Evolutionary conservation across 1,140 invertebrate species (phyloP).

Genomic region (Drosophila mauritiana): DNA sequence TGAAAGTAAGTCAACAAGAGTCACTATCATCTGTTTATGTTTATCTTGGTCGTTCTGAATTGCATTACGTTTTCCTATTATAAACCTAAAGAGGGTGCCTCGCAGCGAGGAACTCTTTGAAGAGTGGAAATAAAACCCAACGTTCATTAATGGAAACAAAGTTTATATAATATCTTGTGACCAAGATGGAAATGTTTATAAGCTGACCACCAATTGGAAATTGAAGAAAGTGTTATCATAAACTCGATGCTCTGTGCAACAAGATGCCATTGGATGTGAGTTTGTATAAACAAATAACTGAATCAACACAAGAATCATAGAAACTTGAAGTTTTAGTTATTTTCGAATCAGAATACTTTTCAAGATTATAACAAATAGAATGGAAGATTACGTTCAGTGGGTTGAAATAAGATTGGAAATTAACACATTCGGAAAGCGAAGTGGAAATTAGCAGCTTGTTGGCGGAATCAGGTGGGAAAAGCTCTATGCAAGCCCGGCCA

Average conservation of each 20-base stretch:
- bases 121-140: background rate
- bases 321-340: too few relatives aligned
- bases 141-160: too few relatives aligned
- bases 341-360: background rate
- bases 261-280: background rate
- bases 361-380: background rate
- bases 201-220: background rate
- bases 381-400: conserved; percentile 4
- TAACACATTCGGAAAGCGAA: conserved; percentile 44
- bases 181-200: background rate
- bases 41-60: conserved; percentile 15
- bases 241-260: background rate
- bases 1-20: conserved; percentile 75
- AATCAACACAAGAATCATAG: too few relatives aligned
- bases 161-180: background rate
- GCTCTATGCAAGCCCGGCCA: conserved; percentile 16
- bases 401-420: conserved; percentile 27
- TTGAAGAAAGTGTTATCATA: background rate
- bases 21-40: conserved; percentile 19
- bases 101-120: background rate
- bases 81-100: background rate
- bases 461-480: conserved; percentile 45
- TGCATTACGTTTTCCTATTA: conserved; percentile 14
- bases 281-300: background rate
- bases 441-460: conserved; percentile 71